Evolutionary conservation across 1,140 invertebrate genomes (phyloP).

Genomic region (Diabrotica virgifera): DNA sequence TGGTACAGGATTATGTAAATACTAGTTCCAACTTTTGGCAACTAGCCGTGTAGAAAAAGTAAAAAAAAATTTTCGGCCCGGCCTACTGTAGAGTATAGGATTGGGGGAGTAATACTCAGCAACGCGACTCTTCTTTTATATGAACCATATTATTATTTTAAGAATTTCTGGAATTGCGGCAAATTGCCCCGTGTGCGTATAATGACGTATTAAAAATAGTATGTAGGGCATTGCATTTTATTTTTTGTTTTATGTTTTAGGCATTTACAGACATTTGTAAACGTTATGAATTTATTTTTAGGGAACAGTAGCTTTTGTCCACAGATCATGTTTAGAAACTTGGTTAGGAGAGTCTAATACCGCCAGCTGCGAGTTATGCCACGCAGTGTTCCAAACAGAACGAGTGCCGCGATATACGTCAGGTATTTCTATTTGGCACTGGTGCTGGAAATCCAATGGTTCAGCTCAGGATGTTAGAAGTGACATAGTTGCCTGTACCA

Average conservation of each 20-base stretch:
- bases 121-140: no score
- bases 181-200: no score
- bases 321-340: slow-evolving; percentile 64
- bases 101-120: no score
- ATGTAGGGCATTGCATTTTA: no score
- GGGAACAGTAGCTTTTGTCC: slow-evolving; percentile 67
- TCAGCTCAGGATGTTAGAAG: slow-evolving; percentile 38
- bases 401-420: slow-evolving; percentile 42
- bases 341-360: slow-evolving; percentile 65
- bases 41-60: no score
- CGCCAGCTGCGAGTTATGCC: slow-evolving; percentile 61
- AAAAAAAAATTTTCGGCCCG: no score
- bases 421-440: slow-evolving; percentile 41
- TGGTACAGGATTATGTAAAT: no score
- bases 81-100: no score
- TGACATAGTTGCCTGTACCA: slow-evolving; percentile 50
- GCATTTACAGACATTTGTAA: slow-evolving; percentile 5
- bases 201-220: no score
- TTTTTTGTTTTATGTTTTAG: neutral
- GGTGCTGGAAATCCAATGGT: slow-evolving; percentile 36
- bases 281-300: slow-evolving; percentile 27
- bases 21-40: no score
- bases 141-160: no score
- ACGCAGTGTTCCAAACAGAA: slow-evolving; percentile 54
- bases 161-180: no score